Evolutionary conservation across 1,140 invertebrate species (phyloP).

Genomic region (Drosophila rufa): DNA sequence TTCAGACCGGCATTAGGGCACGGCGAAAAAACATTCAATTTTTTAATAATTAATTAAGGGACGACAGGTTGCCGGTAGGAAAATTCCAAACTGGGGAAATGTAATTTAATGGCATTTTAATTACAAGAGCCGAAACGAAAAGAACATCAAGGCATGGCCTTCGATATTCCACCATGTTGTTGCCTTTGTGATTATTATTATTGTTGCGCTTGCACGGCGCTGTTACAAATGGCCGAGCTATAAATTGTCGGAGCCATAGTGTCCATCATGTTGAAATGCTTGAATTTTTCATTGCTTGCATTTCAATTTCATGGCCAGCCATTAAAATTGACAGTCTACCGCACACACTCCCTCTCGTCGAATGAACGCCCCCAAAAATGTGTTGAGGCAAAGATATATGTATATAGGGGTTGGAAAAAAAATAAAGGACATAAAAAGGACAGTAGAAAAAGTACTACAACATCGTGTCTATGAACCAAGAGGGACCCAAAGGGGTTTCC

Average conservation of each 20-base stretch:
- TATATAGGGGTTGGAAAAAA: neutral
- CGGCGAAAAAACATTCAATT: constrained; percentile 12
- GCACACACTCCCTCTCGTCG: constrained; percentile 2
- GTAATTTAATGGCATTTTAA: constrained; percentile 75
- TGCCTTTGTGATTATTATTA: constrained; percentile 6
- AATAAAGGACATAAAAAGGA: constrained; percentile 15
- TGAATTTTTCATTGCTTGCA: constrained; percentile 80
- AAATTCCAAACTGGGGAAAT: constrained; percentile 17
- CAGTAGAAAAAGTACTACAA: constrained; percentile 12
- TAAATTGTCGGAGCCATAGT: constrained; percentile 71
- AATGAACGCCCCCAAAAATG: constrained; percentile 33
- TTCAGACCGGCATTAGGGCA: constrained; percentile 12
- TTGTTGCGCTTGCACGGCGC: constrained; percentile 32
- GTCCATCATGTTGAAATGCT: constrained; percentile 82
- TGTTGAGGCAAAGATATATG: constrained; percentile 43
- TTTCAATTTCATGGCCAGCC: constrained; percentile 78
- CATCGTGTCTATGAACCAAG: neutral
- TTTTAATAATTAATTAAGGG: constrained; percentile 50
- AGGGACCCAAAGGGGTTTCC: neutral
- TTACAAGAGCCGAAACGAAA: constrained; percentile 53
- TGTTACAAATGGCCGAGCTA: constrained; percentile 57
- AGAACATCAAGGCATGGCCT: constrained; percentile 42
- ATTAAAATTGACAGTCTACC: constrained; percentile 74
- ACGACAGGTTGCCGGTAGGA: neutral
- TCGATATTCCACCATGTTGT: constrained; percentile 26